These are phyloP conservation scores for Chromoteleia sp. DNA, from an alignment of 2,888 invertebrate species.

Conservation along the genomic window DNA sequence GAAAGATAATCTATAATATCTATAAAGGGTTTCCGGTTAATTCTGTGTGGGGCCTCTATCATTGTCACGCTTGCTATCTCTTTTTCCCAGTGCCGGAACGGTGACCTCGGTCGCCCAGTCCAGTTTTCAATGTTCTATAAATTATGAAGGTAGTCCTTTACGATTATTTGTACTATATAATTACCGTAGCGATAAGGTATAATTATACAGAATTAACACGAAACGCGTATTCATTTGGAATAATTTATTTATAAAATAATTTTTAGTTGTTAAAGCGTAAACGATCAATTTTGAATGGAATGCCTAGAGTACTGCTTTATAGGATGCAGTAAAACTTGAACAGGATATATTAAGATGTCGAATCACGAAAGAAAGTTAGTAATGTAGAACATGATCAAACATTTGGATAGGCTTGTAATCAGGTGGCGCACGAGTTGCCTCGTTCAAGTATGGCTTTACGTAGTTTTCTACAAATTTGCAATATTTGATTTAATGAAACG, in stretches of 20 bases:
- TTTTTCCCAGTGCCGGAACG: conserved; percentile 45
- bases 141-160: conserved; percentile 6
- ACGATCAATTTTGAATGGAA: background rate
- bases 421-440: conserved; percentile 32
- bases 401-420: conserved; percentile 45
- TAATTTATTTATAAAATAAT: conserved; percentile 15
- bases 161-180: conserved; percentile 2
- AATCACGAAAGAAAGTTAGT: conserved; percentile 54
- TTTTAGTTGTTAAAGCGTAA: background rate
- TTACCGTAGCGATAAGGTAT: background rate
- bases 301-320: conserved; percentile 18
- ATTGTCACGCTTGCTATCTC: conserved; percentile 51
- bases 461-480: background rate
- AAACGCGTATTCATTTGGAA: background rate
- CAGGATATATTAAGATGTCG: conserved; percentile 31
- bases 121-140: conserved; percentile 4
- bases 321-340: conserved; percentile 16
- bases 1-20: conserved; percentile 54
- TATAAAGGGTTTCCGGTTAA: conserved; percentile 62
- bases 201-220: background rate
- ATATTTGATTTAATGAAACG: background rate
- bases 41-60: conserved; percentile 60
- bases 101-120: conserved; percentile 10
- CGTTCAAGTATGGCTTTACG: background rate
- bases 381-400: conserved; percentile 49